Base-by-base conservation (phyloP, 2,888 invertebrate genomes). In the Thumatha senex region DNA sequence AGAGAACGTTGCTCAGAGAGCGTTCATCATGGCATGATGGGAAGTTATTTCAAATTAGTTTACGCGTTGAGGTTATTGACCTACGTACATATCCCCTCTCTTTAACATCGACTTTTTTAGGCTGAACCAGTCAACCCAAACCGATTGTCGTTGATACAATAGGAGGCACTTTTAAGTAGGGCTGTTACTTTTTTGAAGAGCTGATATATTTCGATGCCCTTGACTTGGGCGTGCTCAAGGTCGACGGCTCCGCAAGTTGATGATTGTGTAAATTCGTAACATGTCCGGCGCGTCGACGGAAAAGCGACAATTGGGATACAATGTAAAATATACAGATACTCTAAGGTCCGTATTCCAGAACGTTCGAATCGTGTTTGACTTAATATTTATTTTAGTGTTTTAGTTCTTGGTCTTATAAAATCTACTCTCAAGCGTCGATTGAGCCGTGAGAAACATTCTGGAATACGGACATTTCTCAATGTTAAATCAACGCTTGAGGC, bases 181-280 rank as follows among this genome's bases (percentile, higher is more conserved):
- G 67, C 69, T 72, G 67, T 67, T 74, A 73, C 67, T 58, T 72
- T 75, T 76, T 72, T 65, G 55, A 33, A 74, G 70, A 74, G 66
- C 65, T 72, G 63, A 70, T 58, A 71, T 67, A 67, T 69, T 76
- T 66, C 65, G 51, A 55, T 75, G 82, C 82, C 89, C 89, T 89
- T 89, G 88, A 86, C 78, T 84, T 70, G 72, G 70, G 64, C 70
- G 62, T 72, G 64, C 76, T 82, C 86, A 89, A 88, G 85, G 87
- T 81, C 78, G 70, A 71, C 74, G 60, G 58, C 69, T 64, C 65
- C 56, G 64, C 53, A 61, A 71, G 61, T 67, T 61, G 60, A 57
- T 48, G 49, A 44, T 15, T 42, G 44, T 39, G 41, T 52, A 51
- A 49, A 40, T 40, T 48, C 31, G 38, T 58, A 44, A 36, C 40